Conservation (phyloP, 2,888 invertebrate species). For the Rhingia campestris region DNA sequence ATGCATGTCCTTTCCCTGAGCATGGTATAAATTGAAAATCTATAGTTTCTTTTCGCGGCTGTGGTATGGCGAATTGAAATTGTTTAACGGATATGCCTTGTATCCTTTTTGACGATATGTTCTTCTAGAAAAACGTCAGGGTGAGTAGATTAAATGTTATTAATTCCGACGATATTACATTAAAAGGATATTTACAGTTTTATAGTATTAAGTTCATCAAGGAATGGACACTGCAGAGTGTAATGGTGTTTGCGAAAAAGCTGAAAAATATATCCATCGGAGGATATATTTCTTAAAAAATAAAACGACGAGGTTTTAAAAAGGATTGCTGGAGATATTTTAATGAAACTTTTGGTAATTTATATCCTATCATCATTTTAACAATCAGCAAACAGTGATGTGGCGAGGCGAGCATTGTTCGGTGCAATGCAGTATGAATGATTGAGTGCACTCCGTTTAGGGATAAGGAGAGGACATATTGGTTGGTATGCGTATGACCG, state of each 20-base stretch:
- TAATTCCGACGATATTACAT: slow-evolving; percentile 60
- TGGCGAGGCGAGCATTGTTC: not conserved
- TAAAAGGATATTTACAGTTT: slow-evolving; percentile 59
- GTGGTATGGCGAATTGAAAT: slow-evolving; percentile 39
- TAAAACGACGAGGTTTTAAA: not conserved
- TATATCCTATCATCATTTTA: not conserved
- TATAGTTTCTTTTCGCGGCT: slow-evolving; percentile 14
- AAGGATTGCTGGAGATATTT: slow-evolving; percentile 24
- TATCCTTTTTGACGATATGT: slow-evolving; percentile 13
- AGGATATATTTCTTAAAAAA: not conserved
- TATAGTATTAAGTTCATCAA: slow-evolving; percentile 45
- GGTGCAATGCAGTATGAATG: not conserved
- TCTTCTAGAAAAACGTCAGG: slow-evolving; percentile 42
- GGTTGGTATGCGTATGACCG: no score
- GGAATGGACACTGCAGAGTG: slow-evolving; percentile 1
- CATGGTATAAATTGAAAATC: slow-evolving; percentile 60
- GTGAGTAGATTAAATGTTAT: slow-evolving; percentile 52
- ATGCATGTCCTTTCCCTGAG: slow-evolving; percentile 40
- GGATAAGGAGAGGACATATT: no score
- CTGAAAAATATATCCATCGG: slow-evolving; percentile 1
- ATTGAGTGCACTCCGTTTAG: no score
- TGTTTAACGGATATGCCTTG: slow-evolving; percentile 41
- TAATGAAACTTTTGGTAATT: slow-evolving; percentile 30
- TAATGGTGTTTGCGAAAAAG: not conserved
- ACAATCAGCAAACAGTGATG: not conserved